Conservation (phyloP, 2,113 vertebrate species). For the Alethe castanea region DNA sequence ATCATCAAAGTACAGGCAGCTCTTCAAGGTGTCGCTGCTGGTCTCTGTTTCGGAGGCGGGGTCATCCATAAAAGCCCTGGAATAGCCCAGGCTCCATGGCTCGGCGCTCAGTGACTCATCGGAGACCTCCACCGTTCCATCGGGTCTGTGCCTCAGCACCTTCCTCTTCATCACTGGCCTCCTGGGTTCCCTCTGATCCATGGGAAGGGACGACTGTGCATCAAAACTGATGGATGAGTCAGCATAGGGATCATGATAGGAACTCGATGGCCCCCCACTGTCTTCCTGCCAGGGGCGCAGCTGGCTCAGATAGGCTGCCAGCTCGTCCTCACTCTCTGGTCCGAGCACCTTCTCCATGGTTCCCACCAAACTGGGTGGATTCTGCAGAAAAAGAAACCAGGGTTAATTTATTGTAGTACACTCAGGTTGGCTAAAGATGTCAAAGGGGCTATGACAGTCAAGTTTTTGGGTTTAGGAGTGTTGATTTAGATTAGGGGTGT, state of each 20-base stretch:
- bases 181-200: neutral
- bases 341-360: conserved; percentile 3
- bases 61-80: neutral
- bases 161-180: conserved; percentile 72
- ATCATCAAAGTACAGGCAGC: neutral
- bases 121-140: conserved; percentile 49
- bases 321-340: neutral
- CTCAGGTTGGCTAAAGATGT: neutral
- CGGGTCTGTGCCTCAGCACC: conserved; percentile 67
- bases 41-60: neutral
- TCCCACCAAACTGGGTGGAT: neutral
- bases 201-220: neutral
- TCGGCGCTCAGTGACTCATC: conserved; percentile 7
- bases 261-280: neutral
- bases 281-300: neutral
- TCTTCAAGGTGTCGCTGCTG: neutral
- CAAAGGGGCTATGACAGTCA: neutral
- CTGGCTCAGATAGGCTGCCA: neutral
- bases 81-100: neutral
- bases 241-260: neutral
- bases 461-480: neutral
- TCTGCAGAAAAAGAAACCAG: conserved; percentile 36
- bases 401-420: neutral
- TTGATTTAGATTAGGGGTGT: neutral
- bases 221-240: neutral